Conservation (phyloP, 2,113 vertebrate genomes). For the Antennarius striatus region DNA sequence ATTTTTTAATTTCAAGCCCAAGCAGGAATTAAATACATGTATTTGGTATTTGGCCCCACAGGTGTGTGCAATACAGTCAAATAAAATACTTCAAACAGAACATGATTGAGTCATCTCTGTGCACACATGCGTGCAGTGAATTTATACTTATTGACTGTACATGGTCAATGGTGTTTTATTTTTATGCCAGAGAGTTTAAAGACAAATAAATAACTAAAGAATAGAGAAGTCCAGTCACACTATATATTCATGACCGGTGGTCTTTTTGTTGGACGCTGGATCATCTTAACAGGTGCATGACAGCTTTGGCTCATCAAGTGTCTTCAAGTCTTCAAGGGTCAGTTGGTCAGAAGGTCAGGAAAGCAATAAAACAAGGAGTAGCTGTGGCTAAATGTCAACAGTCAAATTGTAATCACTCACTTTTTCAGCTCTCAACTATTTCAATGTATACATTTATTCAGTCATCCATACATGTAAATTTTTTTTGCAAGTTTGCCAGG, state of each 20-base stretch:
- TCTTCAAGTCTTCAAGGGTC: constrained; percentile 22
- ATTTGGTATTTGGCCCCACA: too few species aligned
- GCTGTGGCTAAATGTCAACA: constrained; percentile 48
- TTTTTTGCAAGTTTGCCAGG: background rate
- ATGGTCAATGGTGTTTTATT: too few species aligned
- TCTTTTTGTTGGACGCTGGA: constrained; percentile 2
- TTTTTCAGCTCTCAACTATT: constrained; percentile 17
- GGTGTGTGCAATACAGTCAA: too few species aligned
- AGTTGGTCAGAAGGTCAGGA: constrained; percentile 59
- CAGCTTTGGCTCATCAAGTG: constrained; percentile 13
- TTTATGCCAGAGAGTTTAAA: background rate
- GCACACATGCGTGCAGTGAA: background rate
- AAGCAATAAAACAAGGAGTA: constrained; percentile 34
- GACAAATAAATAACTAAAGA: background rate
- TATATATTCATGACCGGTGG: background rate
- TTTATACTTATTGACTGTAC: too few species aligned
- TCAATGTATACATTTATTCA: background rate
- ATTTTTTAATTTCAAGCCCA: background rate
- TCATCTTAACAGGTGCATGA: constrained; percentile 12
- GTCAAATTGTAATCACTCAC: constrained; percentile 25
- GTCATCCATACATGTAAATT: background rate
- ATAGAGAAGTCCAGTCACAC: background rate
- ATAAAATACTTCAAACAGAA: background rate
- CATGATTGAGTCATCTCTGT: background rate
- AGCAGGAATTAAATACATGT: background rate